Conservation (phyloP, 2,113 vertebrate species). For the Nycticryphes semicollaris region DNA sequence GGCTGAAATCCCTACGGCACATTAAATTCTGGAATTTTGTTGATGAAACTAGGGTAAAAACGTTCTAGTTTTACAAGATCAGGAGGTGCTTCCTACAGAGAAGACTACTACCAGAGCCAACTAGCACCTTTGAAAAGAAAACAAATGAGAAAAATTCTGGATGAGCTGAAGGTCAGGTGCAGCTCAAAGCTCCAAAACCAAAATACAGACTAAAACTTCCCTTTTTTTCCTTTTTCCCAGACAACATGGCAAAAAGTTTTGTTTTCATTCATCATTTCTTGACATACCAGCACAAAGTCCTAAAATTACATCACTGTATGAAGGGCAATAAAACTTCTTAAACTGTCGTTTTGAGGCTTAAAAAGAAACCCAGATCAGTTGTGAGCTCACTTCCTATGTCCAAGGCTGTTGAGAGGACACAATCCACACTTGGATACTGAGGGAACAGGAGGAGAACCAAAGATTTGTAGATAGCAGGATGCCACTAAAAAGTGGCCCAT, state of each 20-base stretch:
- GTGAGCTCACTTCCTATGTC: background rate
- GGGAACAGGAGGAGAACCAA: background rate
- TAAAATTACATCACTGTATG: background rate
- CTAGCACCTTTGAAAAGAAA: background rate
- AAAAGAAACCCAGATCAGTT: background rate
- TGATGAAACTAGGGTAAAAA: background rate
- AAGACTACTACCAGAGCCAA: background rate
- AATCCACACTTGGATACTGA: background rate
- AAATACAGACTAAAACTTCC: background rate
- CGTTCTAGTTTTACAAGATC: background rate
- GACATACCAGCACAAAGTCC: background rate
- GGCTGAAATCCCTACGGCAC: background rate
- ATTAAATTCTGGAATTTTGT: constrained; percentile 12
- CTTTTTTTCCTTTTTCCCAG: background rate
- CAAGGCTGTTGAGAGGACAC: background rate
- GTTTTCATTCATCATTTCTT: background rate
- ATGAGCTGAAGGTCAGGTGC: background rate
- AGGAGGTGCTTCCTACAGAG: background rate
- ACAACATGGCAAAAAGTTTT: background rate
- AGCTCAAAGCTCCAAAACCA: background rate
- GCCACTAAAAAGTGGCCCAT: background rate
- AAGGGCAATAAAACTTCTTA: background rate
- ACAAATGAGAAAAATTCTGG: background rate
- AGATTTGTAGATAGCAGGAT: background rate
- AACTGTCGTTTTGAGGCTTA: background rate